Evolutionary conservation across 2,113 vertebrate genomes (phyloP).

Genomic region (Bufo bufo): DNA sequence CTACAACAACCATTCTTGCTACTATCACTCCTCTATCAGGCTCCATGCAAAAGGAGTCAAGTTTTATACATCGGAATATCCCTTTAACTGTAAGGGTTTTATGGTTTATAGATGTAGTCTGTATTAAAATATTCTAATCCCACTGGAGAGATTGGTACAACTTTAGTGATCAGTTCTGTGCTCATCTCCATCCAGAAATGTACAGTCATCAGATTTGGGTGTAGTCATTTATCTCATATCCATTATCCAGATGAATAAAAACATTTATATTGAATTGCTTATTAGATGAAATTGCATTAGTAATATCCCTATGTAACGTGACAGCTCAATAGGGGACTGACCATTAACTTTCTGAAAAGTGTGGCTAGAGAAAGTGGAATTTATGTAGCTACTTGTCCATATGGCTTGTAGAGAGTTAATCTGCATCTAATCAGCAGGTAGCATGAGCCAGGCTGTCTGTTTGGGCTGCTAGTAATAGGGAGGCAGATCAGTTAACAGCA

Average conservation of each 20-base stretch:
- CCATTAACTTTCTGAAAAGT: not conserved
- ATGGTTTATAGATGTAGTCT: not conserved
- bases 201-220: no score
- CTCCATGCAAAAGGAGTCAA: no score
- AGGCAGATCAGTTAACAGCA: slow-evolving; percentile 81
- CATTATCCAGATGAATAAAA: not conserved
- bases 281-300: not conserved
- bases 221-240: not conserved
- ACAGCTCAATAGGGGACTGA: not conserved
- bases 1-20: no score
- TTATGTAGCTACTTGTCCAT: slow-evolving; percentile 76
- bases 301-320: not conserved
- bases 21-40: no score
- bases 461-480: slow-evolving; percentile 77
- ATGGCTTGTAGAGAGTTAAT: slow-evolving; percentile 80
- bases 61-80: no score
- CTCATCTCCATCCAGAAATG: no score
- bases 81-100: no score
- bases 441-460: slow-evolving; percentile 79
- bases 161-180: no score
- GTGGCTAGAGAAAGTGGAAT: slow-evolving; percentile 76
- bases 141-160: no score
- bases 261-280: not conserved
- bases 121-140: no score
- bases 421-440: slow-evolving; percentile 76